These are phyloP conservation scores for Ageneiosus marmoratus DNA, from an alignment of 2,113 vertebrate genomes.

Conservation along the genomic window DNA sequence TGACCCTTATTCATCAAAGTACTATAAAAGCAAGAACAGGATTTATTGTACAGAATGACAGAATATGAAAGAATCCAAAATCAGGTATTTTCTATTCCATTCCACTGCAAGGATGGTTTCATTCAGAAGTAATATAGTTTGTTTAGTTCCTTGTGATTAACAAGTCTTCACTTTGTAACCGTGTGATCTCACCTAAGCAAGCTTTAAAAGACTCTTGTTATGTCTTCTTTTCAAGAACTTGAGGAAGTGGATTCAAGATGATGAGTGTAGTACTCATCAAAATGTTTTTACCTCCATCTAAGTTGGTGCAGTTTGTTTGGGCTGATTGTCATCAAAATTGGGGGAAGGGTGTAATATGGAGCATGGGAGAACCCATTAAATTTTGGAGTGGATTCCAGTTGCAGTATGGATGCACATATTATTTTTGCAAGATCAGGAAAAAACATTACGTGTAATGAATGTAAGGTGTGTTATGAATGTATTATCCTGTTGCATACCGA, in stretches of 20 bases:
- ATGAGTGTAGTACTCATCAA: not conserved
- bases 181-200: not conserved
- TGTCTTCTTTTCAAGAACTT: not conserved
- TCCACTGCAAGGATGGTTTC: not conserved
- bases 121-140: not conserved
- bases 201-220: not conserved
- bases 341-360: too few relatives aligned
- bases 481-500: too few relatives aligned
- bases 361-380: too few relatives aligned
- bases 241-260: not conserved
- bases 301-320: too few relatives aligned
- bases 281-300: not conserved
- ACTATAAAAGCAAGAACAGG: not conserved
- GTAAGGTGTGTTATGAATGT: too few relatives aligned
- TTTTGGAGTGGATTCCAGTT: too few relatives aligned
- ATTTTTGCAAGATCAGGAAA: too few relatives aligned
- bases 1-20: not conserved
- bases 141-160: not conserved
- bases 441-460: too few relatives aligned
- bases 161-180: not conserved
- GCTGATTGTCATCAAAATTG: too few relatives aligned
- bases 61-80: not conserved
- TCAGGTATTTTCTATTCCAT: not conserved
- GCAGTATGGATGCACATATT: too few relatives aligned
- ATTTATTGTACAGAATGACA: not conserved